Percentiles rank a stretch among this genome's conserved stretches.
Conservation (phyloP, 2,113 vertebrate species). For the Stictonetta naevosa region DNA sequence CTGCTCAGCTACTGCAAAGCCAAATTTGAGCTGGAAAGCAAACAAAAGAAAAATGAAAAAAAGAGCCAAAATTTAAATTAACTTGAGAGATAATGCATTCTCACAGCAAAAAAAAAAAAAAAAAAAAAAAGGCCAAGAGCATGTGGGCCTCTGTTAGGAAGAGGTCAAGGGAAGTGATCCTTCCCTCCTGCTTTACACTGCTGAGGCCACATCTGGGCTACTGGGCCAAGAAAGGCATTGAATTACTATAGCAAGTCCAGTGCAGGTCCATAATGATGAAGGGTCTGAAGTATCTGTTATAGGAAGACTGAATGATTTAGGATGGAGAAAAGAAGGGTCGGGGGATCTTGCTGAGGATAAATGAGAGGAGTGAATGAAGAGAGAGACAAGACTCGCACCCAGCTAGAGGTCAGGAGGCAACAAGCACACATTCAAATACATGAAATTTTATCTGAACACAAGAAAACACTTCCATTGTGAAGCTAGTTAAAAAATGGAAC, state of each 20-base stretch:
- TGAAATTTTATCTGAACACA: neutral
- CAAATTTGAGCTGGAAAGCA: neutral
- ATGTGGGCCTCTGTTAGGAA: neutral
- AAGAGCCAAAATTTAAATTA: neutral
- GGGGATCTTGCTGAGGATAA: neutral
- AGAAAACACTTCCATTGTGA: neutral
- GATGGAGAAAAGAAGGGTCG: neutral
- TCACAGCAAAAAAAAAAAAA: neutral
- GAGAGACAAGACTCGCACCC: neutral
- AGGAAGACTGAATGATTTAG: neutral
- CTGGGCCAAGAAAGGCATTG: too few species aligned
- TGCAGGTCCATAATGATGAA: neutral
- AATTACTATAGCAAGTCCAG: neutral
- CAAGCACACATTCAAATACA: neutral
- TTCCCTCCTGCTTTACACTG: neutral
- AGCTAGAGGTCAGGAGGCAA: neutral
- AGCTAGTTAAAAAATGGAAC: neutral
- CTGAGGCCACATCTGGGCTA: neutral
- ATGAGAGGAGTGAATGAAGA: neutral
- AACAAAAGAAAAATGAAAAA: neutral
- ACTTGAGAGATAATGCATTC: neutral
- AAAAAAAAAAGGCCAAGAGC: neutral
- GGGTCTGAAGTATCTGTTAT: neutral
- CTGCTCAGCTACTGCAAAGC: fast-evolving
- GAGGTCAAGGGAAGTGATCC: neutral